Evolutionary conservation across 2,888 invertebrate species (phyloP), one percentile per base, ranked within the genome.

Genomic region (Agrotis ipsilon): DNA sequence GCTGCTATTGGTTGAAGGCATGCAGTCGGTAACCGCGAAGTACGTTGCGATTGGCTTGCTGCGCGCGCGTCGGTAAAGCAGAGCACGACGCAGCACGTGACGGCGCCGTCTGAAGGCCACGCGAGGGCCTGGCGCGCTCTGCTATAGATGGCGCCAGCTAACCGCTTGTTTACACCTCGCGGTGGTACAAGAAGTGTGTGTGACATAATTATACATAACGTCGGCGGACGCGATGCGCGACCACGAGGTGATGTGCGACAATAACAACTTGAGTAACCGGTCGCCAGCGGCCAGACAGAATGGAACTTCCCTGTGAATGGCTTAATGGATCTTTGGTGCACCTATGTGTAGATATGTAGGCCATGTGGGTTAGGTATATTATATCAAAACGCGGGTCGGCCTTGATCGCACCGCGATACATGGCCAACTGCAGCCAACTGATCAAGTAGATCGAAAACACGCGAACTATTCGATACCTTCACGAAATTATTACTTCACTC

Each of bases 161-260:
- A 52, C 74, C 51, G 58, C 72, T 88, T 93, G 93, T 93, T 93
- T 93, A 93, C 92, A 88, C 92, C 69, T 85, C 75, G 61, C 39
- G 55, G 21, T 45, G 79, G 82, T 85, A 86, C 85, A 72, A 80
- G 51, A 19, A 24, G 65, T 89, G 85, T 93, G 65, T 89, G 85
- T 93, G 93, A 94, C 92, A 94, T 94, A 94, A 94, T 92, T 91
- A 82, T 83, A 87, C 89, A 87, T 93, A 92, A 93, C 88, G 52
- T 45, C 81, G 77, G 66, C 63, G 59, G 68, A 55, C 63, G 62
- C 57, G n/a, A 14, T 39, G 58, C 49, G 39, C 68, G 81, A 69
- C 49, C 78, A 71, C 68, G 68, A 78, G 59, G 73, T 62, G 69
- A 74, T 69, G 71, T 78, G 73, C 72, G 82, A 80, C 79, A 83